Percentiles rank a stretch among this genome's conserved stretches.
Evolutionary conservation across 2,888 invertebrate species (phyloP).

Genomic region (Lepidochitona cinerea): DNA sequence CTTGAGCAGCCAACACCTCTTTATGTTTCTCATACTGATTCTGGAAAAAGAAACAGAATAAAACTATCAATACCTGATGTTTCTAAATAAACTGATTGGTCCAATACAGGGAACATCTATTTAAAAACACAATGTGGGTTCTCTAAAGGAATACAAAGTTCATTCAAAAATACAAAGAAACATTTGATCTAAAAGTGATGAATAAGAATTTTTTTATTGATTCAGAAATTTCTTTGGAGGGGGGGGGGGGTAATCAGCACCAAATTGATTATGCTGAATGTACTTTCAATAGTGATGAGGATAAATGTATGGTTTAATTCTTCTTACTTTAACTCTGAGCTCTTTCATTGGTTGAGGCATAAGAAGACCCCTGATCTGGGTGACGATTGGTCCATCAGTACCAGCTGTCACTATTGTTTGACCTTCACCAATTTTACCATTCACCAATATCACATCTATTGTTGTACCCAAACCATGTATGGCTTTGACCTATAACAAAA

Average conservation of each 20-base stretch:
- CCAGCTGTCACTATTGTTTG: slow-evolving; percentile 97
- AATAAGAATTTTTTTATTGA: too few relatives aligned
- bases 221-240: too few relatives aligned
- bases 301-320: too few relatives aligned
- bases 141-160: too few relatives aligned
- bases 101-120: too few relatives aligned
- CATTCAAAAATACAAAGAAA: too few relatives aligned
- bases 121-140: too few relatives aligned
- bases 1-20: slow-evolving; percentile 95
- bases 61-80: neutral
- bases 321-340: slow-evolving; percentile 86
- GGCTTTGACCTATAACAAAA: slow-evolving; percentile 82
- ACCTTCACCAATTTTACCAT: slow-evolving; percentile 93
- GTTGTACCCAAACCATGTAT: slow-evolving; percentile 94
- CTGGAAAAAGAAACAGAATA: slow-evolving; percentile 46
- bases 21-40: slow-evolving; percentile 89
- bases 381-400: slow-evolving; percentile 97
- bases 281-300: too few relatives aligned
- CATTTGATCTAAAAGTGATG: too few relatives aligned
- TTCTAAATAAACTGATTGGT: too few relatives aligned
- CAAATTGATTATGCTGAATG: too few relatives aligned
- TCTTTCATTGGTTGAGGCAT: slow-evolving; percentile 99
- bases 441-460: slow-evolving; percentile 98
- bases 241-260: too few relatives aligned
- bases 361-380: slow-evolving; percentile 94